phyloP scores from a whole-genome alignment of 2,888 invertebrate species.

The Ectemnius lituratus region DNA sequence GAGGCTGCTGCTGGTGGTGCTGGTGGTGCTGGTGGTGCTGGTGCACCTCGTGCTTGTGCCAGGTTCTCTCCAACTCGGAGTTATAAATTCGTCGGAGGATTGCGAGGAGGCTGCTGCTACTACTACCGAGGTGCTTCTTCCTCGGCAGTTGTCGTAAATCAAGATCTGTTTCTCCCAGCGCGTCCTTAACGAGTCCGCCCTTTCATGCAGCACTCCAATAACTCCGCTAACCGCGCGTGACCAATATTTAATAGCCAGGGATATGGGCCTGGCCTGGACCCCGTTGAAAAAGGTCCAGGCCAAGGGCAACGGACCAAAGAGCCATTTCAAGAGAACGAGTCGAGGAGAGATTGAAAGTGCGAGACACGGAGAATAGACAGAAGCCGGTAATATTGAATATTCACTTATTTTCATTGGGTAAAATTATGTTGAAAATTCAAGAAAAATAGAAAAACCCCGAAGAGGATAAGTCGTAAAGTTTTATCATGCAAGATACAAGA shows the following conservation, averaged over 20 bases:
- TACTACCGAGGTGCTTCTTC: background rate
- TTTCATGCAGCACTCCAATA: slow-evolving; percentile 1
- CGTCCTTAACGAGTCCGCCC: slow-evolving; percentile 16
- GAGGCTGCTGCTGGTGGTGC: background rate
- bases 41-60: slow-evolving; percentile 4
- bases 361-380: background rate
- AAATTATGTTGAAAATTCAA: too few relatives aligned
- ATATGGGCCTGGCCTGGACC: background rate
- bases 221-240: slow-evolving; percentile 16
- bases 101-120: background rate
- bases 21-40: background rate
- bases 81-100: slow-evolving; percentile 29
- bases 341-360: background rate
- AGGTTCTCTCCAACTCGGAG: slow-evolving; percentile 10
- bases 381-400: too few relatives aligned
- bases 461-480: too few relatives aligned
- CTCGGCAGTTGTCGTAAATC: slow-evolving; percentile 21
- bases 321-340: background rate
- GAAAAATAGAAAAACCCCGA: background rate
- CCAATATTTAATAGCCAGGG: slow-evolving; percentile 19
- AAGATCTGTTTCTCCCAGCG: slow-evolving; percentile 26
- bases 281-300: background rate
- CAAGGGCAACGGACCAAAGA: too few relatives aligned
- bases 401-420: too few relatives aligned
- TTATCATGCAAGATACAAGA: too few relatives aligned